These are phyloP conservation scores for Brachymystax lenok DNA, from an alignment of 2,797 vertebrate genomes.

Conservation along the genomic window DNA sequence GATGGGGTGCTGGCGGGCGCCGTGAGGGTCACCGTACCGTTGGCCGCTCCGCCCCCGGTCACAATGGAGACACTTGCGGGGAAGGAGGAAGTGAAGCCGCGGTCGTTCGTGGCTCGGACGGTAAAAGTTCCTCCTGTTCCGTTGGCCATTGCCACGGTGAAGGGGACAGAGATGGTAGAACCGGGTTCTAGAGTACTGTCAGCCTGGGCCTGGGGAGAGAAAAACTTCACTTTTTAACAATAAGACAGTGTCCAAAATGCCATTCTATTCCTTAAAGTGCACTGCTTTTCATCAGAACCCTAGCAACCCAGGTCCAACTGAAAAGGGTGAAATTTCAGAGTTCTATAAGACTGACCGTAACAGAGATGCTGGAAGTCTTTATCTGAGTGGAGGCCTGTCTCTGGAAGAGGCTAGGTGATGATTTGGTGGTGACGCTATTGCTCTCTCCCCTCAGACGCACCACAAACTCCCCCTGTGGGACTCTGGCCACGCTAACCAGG, in stretches of 20 bases:
- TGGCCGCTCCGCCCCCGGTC: neutral
- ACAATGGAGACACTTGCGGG: neutral
- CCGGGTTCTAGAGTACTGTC: conserved; percentile 21
- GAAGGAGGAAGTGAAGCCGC: conserved; percentile 7
- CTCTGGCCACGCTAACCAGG: conserved; percentile 22
- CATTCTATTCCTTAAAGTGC: no score
- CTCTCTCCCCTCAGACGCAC: conserved; percentile 26
- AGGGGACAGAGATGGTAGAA: conserved; percentile 15
- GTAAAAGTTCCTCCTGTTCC: conserved; percentile 7
- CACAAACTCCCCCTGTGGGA: conserved; percentile 19
- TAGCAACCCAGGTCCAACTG: no score
- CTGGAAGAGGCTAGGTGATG: conserved; percentile 2
- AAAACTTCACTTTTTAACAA: neutral
- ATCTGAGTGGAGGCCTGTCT: conserved; percentile 27
- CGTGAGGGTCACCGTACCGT: conserved; percentile 10
- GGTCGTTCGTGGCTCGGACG: conserved; percentile 16
- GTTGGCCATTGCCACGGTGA: conserved; percentile 22
- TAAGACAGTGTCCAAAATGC: neutral
- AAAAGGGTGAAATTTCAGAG: no score
- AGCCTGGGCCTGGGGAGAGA: conserved; percentile 10
- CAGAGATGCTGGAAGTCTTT: conserved; percentile 21
- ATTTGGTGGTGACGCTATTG: neutral
- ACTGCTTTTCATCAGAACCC: no score
- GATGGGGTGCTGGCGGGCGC: conserved; percentile 11
- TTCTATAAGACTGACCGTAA: conserved; percentile 16